A percentile compares a stretch with the other conserved stretches of the same genome.
Evolutionary conservation across 1,140 invertebrate species (phyloP).

Genomic region (Laupala kohalensis): DNA sequence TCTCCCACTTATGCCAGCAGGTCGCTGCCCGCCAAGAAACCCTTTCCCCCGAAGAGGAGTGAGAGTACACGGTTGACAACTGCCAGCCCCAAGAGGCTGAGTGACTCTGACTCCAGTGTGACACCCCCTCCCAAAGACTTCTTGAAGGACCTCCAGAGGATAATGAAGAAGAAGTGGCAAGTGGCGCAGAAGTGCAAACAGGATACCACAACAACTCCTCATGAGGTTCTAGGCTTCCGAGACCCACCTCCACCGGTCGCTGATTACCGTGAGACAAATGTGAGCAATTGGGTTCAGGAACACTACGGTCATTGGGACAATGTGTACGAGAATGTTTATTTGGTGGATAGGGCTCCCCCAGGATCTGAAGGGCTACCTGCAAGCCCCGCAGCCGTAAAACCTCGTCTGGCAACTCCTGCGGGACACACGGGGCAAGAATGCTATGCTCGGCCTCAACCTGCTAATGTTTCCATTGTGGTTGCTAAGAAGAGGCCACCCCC

Average conservation of each 20-base stretch:
- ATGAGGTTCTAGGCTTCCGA: constrained; percentile 79
- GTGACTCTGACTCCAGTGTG: constrained; percentile 40
- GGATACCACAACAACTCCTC: constrained; percentile 70
- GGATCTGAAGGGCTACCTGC: constrained; percentile 29
- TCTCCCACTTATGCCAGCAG: constrained; percentile 16
- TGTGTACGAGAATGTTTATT: constrained; percentile 44
- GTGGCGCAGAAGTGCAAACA: constrained; percentile 81
- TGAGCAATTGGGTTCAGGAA: constrained; percentile 80
- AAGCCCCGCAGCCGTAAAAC: constrained; percentile 22
- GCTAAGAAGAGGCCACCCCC: constrained; percentile 46
- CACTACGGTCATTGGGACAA: constrained; percentile 57
- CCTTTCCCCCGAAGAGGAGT: constrained; percentile 33
- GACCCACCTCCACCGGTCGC: constrained; percentile 51
- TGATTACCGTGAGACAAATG: constrained; percentile 66
- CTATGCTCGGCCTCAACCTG: constrained; percentile 19
- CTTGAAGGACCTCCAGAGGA: constrained; percentile 71
- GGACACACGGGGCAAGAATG: constrained; percentile 25
- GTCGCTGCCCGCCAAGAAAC: constrained; percentile 15
- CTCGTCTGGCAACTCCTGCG: constrained; percentile 22
- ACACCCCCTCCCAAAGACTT: constrained; percentile 64
- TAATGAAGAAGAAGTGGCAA: constrained; percentile 90
- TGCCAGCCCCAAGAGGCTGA: constrained; percentile 54
- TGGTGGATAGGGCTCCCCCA: constrained; percentile 23
- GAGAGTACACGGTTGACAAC: constrained; percentile 43
- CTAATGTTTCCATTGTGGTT: constrained; percentile 9